A percentile compares a stretch with the other conserved stretches of the same genome.
phyloP scores from a whole-genome alignment of 2,113 vertebrate species.

The Podarcis cretensis region DNA sequence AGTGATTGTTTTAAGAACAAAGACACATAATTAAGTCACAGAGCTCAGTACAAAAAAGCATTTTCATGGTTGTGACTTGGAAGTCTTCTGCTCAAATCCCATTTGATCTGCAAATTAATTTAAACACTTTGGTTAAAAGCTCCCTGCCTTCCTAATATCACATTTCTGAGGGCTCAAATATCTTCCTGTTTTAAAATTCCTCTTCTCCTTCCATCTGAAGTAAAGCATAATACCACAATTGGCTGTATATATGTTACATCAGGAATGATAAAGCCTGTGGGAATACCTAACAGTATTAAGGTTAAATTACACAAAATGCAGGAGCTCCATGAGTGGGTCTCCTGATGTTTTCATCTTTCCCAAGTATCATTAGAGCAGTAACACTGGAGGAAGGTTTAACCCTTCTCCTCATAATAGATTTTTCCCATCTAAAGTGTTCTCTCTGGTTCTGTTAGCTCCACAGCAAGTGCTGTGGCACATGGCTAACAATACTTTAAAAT shows the following conservation, averaged over 20 bases:
- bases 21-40: background rate
- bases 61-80: background rate
- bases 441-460: background rate
- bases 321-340: background rate
- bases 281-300: background rate
- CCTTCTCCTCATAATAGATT: background rate
- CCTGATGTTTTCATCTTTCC: background rate
- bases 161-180: background rate
- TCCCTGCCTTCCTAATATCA: background rate
- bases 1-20: background rate
- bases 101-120: background rate
- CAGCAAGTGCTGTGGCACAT: background rate
- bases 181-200: background rate
- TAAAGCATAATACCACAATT: background rate
- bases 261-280: background rate
- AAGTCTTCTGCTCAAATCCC: background rate
- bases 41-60: background rate
- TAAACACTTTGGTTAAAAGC: background rate
- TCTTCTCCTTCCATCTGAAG: background rate
- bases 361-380: background rate
- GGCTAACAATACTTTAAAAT: too few species aligned
- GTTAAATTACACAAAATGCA: background rate
- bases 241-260: background rate
- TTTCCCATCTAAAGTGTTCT: background rate
- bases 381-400: background rate